These are phyloP conservation scores for Pelecanus crispus DNA, from an alignment of 2,113 vertebrate genomes.

Conservation along the genomic window DNA sequence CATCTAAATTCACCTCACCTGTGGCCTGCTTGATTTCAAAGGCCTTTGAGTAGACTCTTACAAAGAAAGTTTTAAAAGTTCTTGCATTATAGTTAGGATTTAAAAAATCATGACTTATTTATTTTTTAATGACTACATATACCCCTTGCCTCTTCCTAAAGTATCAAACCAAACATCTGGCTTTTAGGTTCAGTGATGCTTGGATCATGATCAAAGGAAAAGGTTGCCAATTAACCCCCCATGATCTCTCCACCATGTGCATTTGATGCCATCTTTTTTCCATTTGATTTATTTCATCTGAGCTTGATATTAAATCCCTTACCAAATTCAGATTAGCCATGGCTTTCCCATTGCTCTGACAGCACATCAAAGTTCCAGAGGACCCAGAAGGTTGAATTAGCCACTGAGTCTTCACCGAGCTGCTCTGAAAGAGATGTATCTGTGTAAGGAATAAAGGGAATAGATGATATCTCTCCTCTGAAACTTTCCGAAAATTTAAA, in stretches of 20 bases:
- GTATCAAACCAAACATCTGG: constrained; percentile 36
- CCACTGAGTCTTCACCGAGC: not conserved
- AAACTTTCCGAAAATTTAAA: not conserved
- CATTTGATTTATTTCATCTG: constrained; percentile 36
- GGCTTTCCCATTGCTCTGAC: constrained; percentile 6
- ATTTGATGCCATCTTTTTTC: constrained; percentile 37
- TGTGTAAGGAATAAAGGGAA: constrained; percentile 16
- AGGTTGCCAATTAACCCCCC: constrained; percentile 43
- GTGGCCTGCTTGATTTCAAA: constrained; percentile 15
- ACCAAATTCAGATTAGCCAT: constrained; percentile 27
- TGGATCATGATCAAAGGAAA: constrained; percentile 47
- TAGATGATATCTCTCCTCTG: not conserved
- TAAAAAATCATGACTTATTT: constrained; percentile 16
- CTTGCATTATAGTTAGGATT: not conserved
- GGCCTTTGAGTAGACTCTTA: not conserved
- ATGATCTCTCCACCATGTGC: not conserved
- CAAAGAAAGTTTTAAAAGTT: constrained; percentile 15
- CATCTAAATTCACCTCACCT: constrained; percentile 2
- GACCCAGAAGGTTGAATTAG: constrained; percentile 29
- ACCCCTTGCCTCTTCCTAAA: not conserved
- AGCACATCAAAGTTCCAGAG: constrained; percentile 30
- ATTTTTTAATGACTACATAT: not conserved
- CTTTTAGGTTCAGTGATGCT: constrained; percentile 2
- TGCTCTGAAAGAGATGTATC: not conserved
- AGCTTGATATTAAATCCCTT: constrained; percentile 31